Evolutionary conservation across 2,113 vertebrate species (phyloP).

Genomic region (Psittacus erithacus): DNA sequence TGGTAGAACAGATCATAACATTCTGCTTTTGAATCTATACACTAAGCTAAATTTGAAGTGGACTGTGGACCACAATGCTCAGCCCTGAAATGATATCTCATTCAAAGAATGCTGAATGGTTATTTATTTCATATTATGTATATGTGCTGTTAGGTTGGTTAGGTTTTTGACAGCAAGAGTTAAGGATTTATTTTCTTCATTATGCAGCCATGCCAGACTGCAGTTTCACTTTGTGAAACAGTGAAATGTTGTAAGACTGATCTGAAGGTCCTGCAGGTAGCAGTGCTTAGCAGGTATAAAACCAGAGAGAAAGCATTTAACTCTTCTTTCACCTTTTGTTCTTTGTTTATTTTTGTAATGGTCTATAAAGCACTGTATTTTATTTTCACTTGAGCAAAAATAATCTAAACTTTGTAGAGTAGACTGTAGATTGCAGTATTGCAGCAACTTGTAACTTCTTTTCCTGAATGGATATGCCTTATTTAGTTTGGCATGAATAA

Average conservation of each 20-base stretch:
- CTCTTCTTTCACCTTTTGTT: background rate
- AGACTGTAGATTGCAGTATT: background rate
- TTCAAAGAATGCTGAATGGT: background rate
- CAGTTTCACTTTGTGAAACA: background rate
- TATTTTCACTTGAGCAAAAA: background rate
- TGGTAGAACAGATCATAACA: background rate
- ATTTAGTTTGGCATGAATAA: background rate
- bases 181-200: background rate
- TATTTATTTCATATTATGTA: background rate
- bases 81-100: background rate
- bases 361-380: background rate
- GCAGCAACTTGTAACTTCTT: background rate
- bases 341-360: background rate
- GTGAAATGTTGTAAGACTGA: background rate
- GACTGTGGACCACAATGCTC: background rate
- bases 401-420: background rate
- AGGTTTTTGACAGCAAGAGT: background rate
- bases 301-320: background rate
- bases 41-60: background rate
- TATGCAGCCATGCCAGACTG: background rate
- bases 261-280: background rate
- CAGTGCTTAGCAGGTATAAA: background rate
- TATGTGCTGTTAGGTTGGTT: background rate
- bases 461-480: background rate
- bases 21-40: background rate